These are phyloP conservation scores for Poeciliopsis turneri DNA, from an alignment of 2,797 vertebrate genomes.

Conservation along the genomic window DNA sequence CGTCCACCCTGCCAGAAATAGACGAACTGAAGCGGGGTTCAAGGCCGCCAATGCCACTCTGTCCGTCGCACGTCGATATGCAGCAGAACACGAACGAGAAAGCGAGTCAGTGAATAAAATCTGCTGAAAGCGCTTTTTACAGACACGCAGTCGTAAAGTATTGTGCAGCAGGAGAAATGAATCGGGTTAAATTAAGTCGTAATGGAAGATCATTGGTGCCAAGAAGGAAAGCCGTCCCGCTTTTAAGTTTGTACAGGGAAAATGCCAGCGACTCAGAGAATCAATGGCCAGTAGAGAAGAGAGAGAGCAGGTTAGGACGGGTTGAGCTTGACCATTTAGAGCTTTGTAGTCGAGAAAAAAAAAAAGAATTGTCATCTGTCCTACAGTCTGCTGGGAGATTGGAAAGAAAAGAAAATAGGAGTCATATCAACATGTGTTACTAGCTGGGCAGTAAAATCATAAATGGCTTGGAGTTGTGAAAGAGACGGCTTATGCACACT, in stretches of 20 bases:
- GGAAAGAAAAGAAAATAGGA: neutral
- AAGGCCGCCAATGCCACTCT: neutral
- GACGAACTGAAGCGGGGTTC: neutral
- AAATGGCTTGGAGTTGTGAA: neutral
- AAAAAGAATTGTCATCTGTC: neutral
- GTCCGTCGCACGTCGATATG: neutral
- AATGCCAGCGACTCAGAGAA: neutral
- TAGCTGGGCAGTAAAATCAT: neutral
- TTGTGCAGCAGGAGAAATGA: neutral
- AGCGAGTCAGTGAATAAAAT: neutral
- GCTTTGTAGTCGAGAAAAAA: neutral
- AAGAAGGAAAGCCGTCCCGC: neutral
- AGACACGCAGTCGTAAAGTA: neutral
- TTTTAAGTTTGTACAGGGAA: neutral
- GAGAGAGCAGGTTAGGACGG: neutral
- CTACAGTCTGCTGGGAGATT: neutral
- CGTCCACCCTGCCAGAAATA: neutral
- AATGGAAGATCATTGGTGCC: neutral
- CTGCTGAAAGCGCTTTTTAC: neutral
- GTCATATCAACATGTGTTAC: neutral
- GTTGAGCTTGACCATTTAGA: neutral
- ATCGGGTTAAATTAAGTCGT: neutral
- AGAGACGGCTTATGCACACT: neutral
- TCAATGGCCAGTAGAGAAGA: neutral
- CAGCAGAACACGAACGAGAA: neutral